Percentiles rank a stretch among this genome's conserved stretches.
phyloP scores from a whole-genome alignment of 2,888 invertebrate species.

The Mellilla xanthometata region DNA sequence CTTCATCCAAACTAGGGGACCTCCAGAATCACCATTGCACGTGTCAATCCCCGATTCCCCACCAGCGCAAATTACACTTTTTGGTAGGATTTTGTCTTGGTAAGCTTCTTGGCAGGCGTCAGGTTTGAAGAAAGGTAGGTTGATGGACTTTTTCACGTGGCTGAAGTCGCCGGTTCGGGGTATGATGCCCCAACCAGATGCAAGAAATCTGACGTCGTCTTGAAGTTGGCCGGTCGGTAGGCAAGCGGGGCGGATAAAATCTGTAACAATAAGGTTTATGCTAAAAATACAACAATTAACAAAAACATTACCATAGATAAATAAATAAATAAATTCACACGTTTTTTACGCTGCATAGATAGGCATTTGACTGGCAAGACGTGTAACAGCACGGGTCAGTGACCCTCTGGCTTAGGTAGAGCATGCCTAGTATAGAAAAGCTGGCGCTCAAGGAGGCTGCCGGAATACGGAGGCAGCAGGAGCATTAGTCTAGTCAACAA shows the following conservation, averaged over 20 bases:
- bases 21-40: slow-evolving; percentile 61
- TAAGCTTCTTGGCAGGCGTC: slow-evolving; percentile 40
- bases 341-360: no score
- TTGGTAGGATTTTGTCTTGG: slow-evolving; percentile 34
- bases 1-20: slow-evolving; percentile 47
- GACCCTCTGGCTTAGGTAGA: no score
- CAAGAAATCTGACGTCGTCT: slow-evolving; percentile 35
- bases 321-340: no score
- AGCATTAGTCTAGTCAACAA: no score
- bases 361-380: no score
- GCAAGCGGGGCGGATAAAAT: slow-evolving; percentile 60
- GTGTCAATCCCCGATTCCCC: slow-evolving; percentile 50
- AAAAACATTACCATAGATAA: no score
- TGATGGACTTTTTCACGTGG: slow-evolving; percentile 48
- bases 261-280: slow-evolving; percentile 32
- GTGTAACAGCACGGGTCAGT: no score
- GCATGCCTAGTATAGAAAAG: no score
- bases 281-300: no score
- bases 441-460: no score
- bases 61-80: slow-evolving; percentile 54
- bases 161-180: slow-evolving; percentile 38
- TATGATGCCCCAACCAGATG: slow-evolving; percentile 55
- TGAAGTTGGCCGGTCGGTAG: slow-evolving; percentile 40
- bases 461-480: no score
- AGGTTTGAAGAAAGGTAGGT: slow-evolving; percentile 42